Base-by-base conservation (phyloP, 2,888 invertebrate species). In the Conomelus anceps region DNA sequence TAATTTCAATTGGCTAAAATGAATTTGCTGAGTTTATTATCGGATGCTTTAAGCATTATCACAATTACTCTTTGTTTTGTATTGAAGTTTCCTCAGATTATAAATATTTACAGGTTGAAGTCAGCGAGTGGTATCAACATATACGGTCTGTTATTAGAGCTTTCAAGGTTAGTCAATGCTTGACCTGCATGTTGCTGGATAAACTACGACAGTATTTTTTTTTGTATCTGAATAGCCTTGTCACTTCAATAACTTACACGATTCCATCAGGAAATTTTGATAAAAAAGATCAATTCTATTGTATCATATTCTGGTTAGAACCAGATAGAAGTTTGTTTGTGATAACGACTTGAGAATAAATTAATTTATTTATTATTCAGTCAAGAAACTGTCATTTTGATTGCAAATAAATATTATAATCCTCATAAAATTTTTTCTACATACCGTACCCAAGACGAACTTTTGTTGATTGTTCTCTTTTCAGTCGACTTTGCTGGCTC, bases 71-170 rank as follows among this genome's bases (percentile, higher is more conserved):
- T 96, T 92, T 97, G 97, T 92, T 94, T 97, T 88, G 94, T 97
- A 91, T 94, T 96, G 91, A 98, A 98, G 94, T 94, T 98, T 88
- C 98, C 98, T 0, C 98, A 98, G 94, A 97, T 98, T 90, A 93
- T 95, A 91, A 95, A 95, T 89, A 94, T 98, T 88, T 92, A 94
- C 6, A 94, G 94, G 91, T 94, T 95, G 88, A 94, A 96, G 93
- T 96, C 96, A 89, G 95, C 96, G 0, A 94, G 95, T 91, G 97
- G 97, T 89, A 95, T 97, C 90, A 96, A 95, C 92, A 92, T 96
- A 84, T 93, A 95, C 91, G 95, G 96, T 26, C 93, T 97, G 91
- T 91, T 96, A 23, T 94, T 97, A 94, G 97, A 97, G 93, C 93
- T 97, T 26, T 94, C 94, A 88, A 96, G 96, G 97, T 97, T 93